Evolutionary conservation across 2,113 vertebrate species (phyloP), one percentile per base, ranked within the genome.

Genomic region (Macrotus californicus): DNA sequence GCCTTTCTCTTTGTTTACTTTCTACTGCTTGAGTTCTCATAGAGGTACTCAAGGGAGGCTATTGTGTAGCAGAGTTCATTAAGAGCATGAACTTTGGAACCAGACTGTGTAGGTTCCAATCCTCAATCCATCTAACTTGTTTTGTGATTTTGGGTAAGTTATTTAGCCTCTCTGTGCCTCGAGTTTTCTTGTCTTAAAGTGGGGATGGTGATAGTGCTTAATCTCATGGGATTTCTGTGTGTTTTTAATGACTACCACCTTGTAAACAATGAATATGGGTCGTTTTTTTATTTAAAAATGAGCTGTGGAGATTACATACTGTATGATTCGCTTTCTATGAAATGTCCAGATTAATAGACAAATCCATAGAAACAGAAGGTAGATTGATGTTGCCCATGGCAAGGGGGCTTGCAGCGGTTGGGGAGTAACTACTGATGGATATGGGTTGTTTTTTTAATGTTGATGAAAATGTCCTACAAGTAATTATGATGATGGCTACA

Each of bases 391-490:
- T 93, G 18, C 10, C 10, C 56, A 16, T 59, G 48, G 26, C 70
- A 52, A 46, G 7, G 26, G 12, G 36, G 31, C 8, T 54, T 82
- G 39, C n/a, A 52, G 41, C n/a, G 66, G 8, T 34, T 75, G 19
- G 22, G 56, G 11, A 83, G 36, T 73, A 21, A 67, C n/a, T 90
- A 14, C 22, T 85, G 54, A 67, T 83, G 26, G 43, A 4, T 75
- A 4, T 67, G 16, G 29, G 12, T 89, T 54, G 79, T 79, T 88
- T 93, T 50, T 87, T 70, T 18, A 88, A 34, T n/a, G 22, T 15
- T 92, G 52, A 46, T 96, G 46, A 96, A 92, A 79, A 72, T 87
- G 39, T 95, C 91, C 41, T 59, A 72, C 86, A 72, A 61, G 34
- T 95, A 76, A 67, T 81, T 82, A 26, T 73, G 36, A n/a, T 61